These are phyloP conservation scores for Vireo griseus DNA, from an alignment of 2,797 vertebrate species.

Conservation along the genomic window DNA sequence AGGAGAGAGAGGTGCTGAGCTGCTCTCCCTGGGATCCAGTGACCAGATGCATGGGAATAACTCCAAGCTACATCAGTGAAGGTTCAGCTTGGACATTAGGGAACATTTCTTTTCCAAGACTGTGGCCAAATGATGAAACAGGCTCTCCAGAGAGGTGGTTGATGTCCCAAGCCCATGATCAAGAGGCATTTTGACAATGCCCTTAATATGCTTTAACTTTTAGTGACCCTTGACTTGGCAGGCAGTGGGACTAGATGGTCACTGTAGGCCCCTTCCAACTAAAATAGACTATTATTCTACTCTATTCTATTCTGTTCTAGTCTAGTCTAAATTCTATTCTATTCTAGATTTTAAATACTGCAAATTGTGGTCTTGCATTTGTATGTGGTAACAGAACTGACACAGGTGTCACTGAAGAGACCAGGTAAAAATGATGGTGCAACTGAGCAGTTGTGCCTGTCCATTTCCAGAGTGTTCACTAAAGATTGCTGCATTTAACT, in stretches of 20 bases:
- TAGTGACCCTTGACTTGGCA: not conserved
- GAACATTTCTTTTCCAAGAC: not conserved
- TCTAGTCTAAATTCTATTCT: not conserved
- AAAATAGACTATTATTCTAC: not conserved
- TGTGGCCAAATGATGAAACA: not conserved
- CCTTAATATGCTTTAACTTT: not conserved
- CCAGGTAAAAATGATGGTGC: not conserved
- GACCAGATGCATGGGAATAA: not conserved
- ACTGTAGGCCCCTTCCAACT: accelerated
- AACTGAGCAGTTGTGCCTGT: not conserved
- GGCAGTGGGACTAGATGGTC: not conserved
- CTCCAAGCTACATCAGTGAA: accelerated
- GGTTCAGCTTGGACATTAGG: not conserved
- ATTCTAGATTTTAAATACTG: not conserved
- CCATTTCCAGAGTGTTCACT: not conserved
- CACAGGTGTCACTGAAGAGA: not conserved
- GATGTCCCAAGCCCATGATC: not conserved
- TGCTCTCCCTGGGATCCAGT: not conserved
- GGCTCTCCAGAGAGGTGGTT: not conserved
- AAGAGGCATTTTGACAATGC: not conserved
- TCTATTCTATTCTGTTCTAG: not conserved
- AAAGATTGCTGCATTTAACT: not conserved
- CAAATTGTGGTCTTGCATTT: not conserved
- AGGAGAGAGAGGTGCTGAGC: not conserved
- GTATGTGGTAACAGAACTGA: not conserved